Conservation (phyloP, 2,888 invertebrate species). For the Hemaris fuciformis region DNA sequence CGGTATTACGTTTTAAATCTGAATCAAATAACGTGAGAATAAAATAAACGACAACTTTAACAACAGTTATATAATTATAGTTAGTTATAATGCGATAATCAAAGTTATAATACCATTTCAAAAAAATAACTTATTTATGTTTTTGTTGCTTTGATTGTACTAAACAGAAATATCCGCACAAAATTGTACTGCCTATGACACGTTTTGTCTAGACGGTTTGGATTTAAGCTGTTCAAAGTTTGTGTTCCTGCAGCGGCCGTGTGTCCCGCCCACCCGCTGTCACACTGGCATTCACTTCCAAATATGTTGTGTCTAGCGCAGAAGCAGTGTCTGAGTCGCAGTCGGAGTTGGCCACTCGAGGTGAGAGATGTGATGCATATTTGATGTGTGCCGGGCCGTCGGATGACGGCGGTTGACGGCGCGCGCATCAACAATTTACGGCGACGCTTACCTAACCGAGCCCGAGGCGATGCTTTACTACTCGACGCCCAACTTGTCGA, state of each 20-base stretch:
- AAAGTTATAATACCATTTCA: no score
- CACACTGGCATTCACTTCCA: slow-evolving; percentile 47
- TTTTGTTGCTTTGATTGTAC: background rate
- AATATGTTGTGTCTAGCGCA: slow-evolving; percentile 42
- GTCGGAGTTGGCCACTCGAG: slow-evolving; percentile 39
- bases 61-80: no score
- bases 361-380: slow-evolving; percentile 64
- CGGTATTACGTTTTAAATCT: no score
- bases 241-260: background rate
- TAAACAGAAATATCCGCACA: no score
- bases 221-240: background rate
- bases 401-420: slow-evolving; percentile 41
- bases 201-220: background rate
- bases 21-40: no score
- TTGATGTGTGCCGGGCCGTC: slow-evolving; percentile 53
- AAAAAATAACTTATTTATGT: no score
- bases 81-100: no score
- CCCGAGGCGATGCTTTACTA: slow-evolving; percentile 51
- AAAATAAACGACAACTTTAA: no score
- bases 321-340: slow-evolving; percentile 23
- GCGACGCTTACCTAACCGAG: slow-evolving; percentile 54
- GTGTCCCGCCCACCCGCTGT: slow-evolving; percentile 39
- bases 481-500: slow-evolving; percentile 44
- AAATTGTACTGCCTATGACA: background rate
- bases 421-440: slow-evolving; percentile 64